Percentiles rank a stretch among this genome's conserved stretches.
phyloP scores from a whole-genome alignment of 2,888 invertebrate species.

The Mythimna impura region DNA sequence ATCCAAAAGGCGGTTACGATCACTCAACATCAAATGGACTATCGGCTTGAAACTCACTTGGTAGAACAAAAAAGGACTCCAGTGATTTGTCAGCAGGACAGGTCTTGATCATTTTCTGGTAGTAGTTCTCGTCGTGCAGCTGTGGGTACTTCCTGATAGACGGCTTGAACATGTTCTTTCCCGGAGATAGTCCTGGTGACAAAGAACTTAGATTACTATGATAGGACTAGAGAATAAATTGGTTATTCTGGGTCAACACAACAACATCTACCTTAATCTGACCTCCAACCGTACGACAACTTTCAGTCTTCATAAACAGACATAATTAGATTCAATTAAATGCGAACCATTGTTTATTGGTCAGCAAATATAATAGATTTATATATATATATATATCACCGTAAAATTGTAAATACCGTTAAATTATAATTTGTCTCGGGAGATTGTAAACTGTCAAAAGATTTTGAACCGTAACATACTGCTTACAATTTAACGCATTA shows the following conservation, averaged over 20 bases:
- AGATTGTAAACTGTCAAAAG: too few species aligned
- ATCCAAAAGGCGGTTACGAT: not conserved
- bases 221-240: not conserved
- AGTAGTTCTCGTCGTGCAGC: slow-evolving; percentile 95
- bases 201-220: not conserved
- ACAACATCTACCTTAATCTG: too few species aligned
- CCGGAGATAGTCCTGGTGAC: slow-evolving; percentile 93
- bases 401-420: too few species aligned
- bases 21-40: not conserved
- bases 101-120: slow-evolving; percentile 89
- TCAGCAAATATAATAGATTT: too few species aligned
- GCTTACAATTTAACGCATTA: too few species aligned
- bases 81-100: slow-evolving; percentile 74
- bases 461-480: too few species aligned
- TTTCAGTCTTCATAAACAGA: too few species aligned
- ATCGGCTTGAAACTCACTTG: slow-evolving; percentile 81
- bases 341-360: too few species aligned
- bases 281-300: too few species aligned
- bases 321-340: too few species aligned
- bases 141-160: slow-evolving; percentile 94
- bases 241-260: not conserved
- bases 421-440: too few species aligned
- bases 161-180: slow-evolving; percentile 92
- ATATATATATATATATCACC: too few species aligned
- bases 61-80: slow-evolving; percentile 89